These are phyloP conservation scores for Aurelia aurita complex sp. Pacific DNA, from an alignment of 30 jellyfish, hydroid and myxozoan species.

Conservation along the genomic window DNA sequence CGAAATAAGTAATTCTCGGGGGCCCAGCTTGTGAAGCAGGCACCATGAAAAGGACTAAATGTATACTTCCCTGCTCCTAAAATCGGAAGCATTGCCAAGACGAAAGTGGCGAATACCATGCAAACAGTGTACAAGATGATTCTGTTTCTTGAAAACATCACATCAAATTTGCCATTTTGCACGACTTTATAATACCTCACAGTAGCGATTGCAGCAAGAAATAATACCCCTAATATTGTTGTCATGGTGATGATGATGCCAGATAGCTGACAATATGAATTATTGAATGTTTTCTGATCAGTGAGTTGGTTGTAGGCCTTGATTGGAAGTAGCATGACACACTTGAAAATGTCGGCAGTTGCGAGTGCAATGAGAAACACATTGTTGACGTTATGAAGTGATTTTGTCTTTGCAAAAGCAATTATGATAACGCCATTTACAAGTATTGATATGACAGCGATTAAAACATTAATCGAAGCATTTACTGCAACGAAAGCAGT, in stretches of 20 bases:
- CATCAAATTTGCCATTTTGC: conserved; percentile 6
- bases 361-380: conserved; percentile 50
- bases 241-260: conserved; percentile 63
- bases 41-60: conserved; percentile 76
- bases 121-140: conserved; percentile 6
- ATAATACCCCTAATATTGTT: conserved; percentile 28
- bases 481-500: neutral
- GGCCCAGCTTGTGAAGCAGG: conserved; percentile 83
- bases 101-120: conserved; percentile 9
- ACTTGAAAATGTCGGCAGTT: conserved; percentile 48
- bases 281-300: conserved; percentile 13
- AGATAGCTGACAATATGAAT: conserved; percentile 32
- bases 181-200: conserved; percentile 45
- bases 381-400: conserved; percentile 53
- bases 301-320: conserved; percentile 57
- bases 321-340: conserved; percentile 49
- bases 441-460: conserved; percentile 5
- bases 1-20: conserved; percentile 60
- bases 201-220: conserved; percentile 63
- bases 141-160: conserved; percentile 15
- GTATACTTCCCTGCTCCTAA: conserved; percentile 72
- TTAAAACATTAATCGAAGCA: conserved; percentile 14
- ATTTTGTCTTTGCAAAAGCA: conserved; percentile 33
- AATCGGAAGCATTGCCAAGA: conserved; percentile 63
- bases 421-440: conserved; percentile 18